Evolutionary conservation across 2,113 vertebrate genomes (phyloP).

Genomic region (Regulus satrapa): DNA sequence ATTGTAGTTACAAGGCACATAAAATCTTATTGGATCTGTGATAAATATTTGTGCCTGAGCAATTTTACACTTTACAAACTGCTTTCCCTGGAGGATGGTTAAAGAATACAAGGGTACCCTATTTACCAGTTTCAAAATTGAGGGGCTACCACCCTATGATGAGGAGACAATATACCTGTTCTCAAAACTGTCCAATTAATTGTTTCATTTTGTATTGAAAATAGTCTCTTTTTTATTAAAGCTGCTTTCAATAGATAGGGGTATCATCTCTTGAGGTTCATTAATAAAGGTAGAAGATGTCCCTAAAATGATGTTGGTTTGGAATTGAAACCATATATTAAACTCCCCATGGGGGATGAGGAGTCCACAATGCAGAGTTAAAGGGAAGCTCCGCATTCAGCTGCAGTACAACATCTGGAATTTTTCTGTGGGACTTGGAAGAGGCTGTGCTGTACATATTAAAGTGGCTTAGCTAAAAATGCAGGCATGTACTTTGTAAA

Average conservation of each 20-base stretch:
- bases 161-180: not conserved
- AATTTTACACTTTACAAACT: conserved; percentile 60
- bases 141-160: not conserved
- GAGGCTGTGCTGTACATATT: not conserved
- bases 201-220: conserved; percentile 15
- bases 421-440: not conserved
- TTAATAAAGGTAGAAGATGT: not conserved
- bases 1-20: conserved; percentile 62
- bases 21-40: conserved; percentile 67
- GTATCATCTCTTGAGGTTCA: not conserved
- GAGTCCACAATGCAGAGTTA: not conserved
- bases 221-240: not conserved
- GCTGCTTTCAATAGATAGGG: not conserved
- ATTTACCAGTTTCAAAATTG: conserved; percentile 18
- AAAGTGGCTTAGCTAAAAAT: not conserved
- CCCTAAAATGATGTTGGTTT: not conserved
- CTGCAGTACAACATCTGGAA: not conserved
- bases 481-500: not conserved
- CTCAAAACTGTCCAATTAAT: conserved; percentile 26
- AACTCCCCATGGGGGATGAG: not conserved
- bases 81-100: conserved; percentile 17
- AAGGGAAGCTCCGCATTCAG: not conserved
- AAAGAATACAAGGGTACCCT: conserved; percentile 20
- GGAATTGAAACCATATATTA: conserved; percentile 37
- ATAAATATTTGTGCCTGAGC: conserved; percentile 65